Evolutionary conservation across 2,888 invertebrate species (phyloP), one percentile per base, ranked within the genome.

Genomic region (Napeogenes inachia): DNA sequence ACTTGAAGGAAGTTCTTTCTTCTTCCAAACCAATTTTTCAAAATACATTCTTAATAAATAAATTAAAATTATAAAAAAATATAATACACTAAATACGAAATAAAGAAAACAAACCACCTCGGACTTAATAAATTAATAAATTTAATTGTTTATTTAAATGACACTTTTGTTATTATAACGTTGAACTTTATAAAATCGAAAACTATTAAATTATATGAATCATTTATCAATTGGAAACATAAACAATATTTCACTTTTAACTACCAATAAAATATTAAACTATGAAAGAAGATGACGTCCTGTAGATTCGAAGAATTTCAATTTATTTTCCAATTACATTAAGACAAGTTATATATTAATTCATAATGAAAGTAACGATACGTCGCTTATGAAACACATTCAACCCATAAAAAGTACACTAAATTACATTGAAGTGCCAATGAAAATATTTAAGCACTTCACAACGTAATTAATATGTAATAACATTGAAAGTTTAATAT

Each of bases 381-480:
- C 54, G 54, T 35, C 60, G 46, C 33, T 42, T 54, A 57, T 32
- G 57, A 54, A 54, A 57, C 63, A 57, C 60, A 21, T 63, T 46
- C 46, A 47, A 38, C 30, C 54, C 54, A 60, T 59, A 63, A 61
- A 58, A 59, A 59, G 35, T 32, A 50, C 60, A 64, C 58, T 56
- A 64, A 53, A 64, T 64, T 57, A 60, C 47, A 45, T 53, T 62
- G 57, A 61, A 35, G 47, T 54, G 45, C 59, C 59, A 59, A 59
- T 56, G 42, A 45, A 66, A 62, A 62, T 63, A 62, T 64, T 64
- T 61, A 38, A 60, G 56, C 55, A 42, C 47, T 58, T 58, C 55
- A 54, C 33, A 30, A 53, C 42, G 53, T 64, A 62, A 66, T 64
- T 64, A 66, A 66, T 66, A 66, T 63, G 57, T 66, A 64, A 64